Evolutionary conservation across 2,113 vertebrate genomes (phyloP).

Genomic region (Paramormyrops kingsleyae): DNA sequence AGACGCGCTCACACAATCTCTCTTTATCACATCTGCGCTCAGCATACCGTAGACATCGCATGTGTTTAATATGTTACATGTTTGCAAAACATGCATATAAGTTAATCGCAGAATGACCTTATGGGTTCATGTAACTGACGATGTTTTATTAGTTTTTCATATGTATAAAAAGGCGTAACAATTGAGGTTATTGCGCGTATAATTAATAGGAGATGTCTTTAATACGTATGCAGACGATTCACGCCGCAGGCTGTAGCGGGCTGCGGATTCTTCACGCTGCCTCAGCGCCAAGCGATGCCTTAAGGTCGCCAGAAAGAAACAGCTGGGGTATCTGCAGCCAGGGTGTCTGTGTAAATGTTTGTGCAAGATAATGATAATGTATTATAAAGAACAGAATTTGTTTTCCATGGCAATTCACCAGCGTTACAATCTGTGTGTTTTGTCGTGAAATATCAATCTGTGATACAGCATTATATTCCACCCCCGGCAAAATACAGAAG

Average conservation of each 20-base stretch:
- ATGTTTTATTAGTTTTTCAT: not conserved
- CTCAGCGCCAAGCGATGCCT: not conserved
- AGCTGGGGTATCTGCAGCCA: not conserved
- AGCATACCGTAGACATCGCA: not conserved
- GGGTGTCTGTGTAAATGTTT: not conserved
- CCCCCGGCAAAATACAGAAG: not conserved
- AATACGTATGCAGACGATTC: not conserved
- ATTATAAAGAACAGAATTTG: not conserved
- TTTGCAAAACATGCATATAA: not conserved
- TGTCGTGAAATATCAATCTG: not conserved
- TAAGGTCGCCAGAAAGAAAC: not conserved
- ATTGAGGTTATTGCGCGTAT: not conserved
- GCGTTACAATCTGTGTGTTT: not conserved
- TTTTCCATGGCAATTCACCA: not conserved
- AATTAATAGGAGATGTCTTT: not conserved
- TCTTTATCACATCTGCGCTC: not conserved
- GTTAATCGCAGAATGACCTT: not conserved
- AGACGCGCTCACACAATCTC: not conserved
- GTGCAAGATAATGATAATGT: not conserved
- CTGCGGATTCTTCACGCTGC: not conserved
- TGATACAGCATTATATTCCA: not conserved
- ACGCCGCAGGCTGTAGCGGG: not conserved
- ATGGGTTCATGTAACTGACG: not conserved
- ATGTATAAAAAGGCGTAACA: not conserved
- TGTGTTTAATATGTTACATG: not conserved